Percentiles rank a stretch among this genome's conserved stretches.
Conservation (phyloP, 2,113 vertebrate species). For the Oreochromis aureus region DNA sequence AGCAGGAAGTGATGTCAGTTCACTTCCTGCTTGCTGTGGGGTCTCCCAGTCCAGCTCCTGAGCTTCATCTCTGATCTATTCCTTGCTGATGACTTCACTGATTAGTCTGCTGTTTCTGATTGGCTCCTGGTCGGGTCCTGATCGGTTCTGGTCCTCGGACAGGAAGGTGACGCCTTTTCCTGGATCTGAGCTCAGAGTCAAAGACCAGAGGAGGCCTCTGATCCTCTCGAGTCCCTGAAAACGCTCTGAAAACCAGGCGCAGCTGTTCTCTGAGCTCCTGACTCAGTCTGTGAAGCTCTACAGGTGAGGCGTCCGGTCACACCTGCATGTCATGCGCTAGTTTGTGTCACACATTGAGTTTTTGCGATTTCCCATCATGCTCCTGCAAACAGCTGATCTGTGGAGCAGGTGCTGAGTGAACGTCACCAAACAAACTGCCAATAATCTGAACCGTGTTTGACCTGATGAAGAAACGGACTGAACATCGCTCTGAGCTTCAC, state of each 20-base stretch:
- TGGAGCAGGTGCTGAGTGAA: background rate
- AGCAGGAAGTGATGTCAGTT: background rate
- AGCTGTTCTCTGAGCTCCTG: background rate
- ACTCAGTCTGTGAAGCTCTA: background rate
- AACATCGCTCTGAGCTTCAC: background rate
- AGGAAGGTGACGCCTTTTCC: background rate
- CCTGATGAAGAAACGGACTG: background rate
- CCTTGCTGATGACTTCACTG: background rate
- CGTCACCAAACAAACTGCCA: background rate
- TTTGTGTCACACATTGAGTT: background rate
- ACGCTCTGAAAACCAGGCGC: background rate
- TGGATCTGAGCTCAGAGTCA: background rate
- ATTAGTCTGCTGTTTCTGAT: background rate
- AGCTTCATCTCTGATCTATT: background rate
- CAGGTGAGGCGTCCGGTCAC: background rate
- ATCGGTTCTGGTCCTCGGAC: background rate
- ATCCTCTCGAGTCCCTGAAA: background rate
- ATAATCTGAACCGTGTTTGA: background rate
- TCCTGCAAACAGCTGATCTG: background rate
- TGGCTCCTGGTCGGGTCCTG: background rate
- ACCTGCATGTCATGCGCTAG: background rate
- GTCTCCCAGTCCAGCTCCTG: background rate
- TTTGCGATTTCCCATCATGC: background rate
- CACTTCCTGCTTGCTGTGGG: background rate
- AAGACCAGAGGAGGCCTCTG: background rate